Conservation (phyloP, 2,113 vertebrate genomes). For the Delphinapterus leucas region DNA sequence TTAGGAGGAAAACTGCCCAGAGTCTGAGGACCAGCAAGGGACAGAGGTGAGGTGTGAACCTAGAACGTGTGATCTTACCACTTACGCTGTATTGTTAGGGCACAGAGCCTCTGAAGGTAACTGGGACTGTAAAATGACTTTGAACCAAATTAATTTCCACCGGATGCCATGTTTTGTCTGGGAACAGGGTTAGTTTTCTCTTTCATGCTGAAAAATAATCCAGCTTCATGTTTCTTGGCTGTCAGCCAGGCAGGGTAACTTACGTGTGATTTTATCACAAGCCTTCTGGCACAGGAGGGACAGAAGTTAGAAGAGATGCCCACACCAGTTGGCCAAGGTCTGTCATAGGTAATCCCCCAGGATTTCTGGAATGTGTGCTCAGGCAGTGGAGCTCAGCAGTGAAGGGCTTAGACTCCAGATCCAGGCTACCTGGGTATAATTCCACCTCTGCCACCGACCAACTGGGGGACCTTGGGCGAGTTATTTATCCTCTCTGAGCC, state of each 20-base stretch:
- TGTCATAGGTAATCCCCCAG: constrained; percentile 65
- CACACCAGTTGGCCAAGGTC: constrained; percentile 60
- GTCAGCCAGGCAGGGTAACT: constrained; percentile 80
- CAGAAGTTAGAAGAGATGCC: background rate
- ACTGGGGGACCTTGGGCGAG: background rate
- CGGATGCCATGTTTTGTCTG: constrained; percentile 81
- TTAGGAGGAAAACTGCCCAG: background rate
- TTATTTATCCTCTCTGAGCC: background rate
- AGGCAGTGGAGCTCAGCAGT: accelerated
- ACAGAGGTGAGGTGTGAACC: background rate
- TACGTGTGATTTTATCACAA: constrained; percentile 44
- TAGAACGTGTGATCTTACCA: background rate
- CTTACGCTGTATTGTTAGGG: background rate
- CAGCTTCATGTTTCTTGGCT: constrained; percentile 80
- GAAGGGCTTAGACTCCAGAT: background rate
- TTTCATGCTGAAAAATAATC: constrained; percentile 78
- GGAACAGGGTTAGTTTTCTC: constrained; percentile 70
- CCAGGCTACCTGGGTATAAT: background rate
- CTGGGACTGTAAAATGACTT: constrained; percentile 70
- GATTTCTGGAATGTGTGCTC: background rate
- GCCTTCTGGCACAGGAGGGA: constrained; percentile 46
- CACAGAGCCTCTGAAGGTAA: background rate
- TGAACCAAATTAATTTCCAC: constrained; percentile 80
- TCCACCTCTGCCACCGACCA: background rate
- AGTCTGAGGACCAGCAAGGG: background rate